Evolutionary conservation across 2,888 invertebrate species (phyloP), one percentile per base, ranked within the genome.

Genomic region (Drosophila formosana): DNA sequence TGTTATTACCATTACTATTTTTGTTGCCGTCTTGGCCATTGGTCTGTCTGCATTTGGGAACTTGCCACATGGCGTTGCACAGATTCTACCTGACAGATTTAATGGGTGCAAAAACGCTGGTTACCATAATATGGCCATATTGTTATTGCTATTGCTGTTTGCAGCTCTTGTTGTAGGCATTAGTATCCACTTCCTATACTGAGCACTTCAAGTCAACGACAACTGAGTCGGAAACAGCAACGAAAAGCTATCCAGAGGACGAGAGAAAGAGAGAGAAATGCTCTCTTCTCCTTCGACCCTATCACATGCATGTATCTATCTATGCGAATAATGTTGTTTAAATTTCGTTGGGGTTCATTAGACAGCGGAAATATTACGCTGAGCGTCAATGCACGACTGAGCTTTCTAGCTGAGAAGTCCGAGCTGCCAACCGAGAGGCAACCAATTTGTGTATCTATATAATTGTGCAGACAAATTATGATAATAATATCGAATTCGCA

Each of bases 101-200:
- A 89, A 86, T 88, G 86, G 81, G 73, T 80, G 77, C 72, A 82
- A 78, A 84, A 87, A 75, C 80, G 75, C 73, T 83, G 78, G 72
- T 75, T 81, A 72, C 84, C 73, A 81, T 78, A 83, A 84, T 85
- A 75, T 66, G 66, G 30, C 37, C 46, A 65, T 67, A 64, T 73
- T 71, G 46, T 55, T 60, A 45, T 63, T 55, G 53, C 41, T 62
- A 37, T 34, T 56, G 13, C 45, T 70, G 45, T 18, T 37, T 51
- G 53, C 39, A 41, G 32, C 58, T 65, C 32, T 56, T 52, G 39
- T 45, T 53, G 51, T 41, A 37, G 30, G 9, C 41, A 50, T 39
- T 60, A 28, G 46, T 45, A 37, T 55, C 56, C 23, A 56, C 66
- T 49, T 52, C 49, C 58, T 39, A 30, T 55, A 55, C 23, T 23